Percentiles rank a stretch among this genome's conserved stretches.
phyloP scores from a whole-genome alignment of 2,888 invertebrate species.

The Hedychridium roseum region DNA sequence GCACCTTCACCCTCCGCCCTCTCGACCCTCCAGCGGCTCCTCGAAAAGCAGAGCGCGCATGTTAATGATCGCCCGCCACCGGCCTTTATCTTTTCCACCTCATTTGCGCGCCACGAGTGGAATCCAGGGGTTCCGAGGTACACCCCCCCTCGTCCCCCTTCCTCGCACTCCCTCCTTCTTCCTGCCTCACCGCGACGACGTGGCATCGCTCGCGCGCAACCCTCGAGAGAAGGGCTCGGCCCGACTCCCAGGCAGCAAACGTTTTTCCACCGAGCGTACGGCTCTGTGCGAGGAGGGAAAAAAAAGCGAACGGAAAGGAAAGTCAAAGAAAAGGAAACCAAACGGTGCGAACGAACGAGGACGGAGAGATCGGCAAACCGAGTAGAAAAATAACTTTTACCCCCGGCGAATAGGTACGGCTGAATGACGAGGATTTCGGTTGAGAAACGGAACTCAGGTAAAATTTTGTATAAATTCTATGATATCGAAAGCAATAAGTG shows the following conservation, averaged over 20 bases:
- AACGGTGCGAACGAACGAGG: too few relatives aligned
- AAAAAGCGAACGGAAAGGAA: slow-evolving; percentile 6
- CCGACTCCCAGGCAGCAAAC: slow-evolving; percentile 7
- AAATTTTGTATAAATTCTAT: too few relatives aligned
- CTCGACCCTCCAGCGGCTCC: slow-evolving; percentile 38
- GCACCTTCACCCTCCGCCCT: not conserved
- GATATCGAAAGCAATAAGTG: too few relatives aligned
- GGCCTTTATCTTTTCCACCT: slow-evolving; percentile 64
- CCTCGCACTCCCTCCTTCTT: slow-evolving; percentile 12
- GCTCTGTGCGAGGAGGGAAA: slow-evolving; percentile 1
- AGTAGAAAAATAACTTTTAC: too few relatives aligned
- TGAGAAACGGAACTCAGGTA: too few relatives aligned
- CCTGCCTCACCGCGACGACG: not conserved
- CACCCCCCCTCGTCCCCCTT: too few relatives aligned
- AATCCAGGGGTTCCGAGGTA: slow-evolving; percentile 41
- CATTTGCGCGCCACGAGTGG: slow-evolving; percentile 60
- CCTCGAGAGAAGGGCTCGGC: slow-evolving; percentile 26
- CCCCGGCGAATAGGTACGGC: too few relatives aligned
- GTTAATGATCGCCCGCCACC: slow-evolving; percentile 62
- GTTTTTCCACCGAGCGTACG: slow-evolving; percentile 6
- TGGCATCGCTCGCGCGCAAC: slow-evolving; percentile 11
- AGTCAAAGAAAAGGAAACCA: not conserved
- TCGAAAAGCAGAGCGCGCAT: slow-evolving; percentile 58
- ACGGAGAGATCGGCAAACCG: too few relatives aligned
- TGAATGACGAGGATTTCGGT: too few relatives aligned